Conservation (phyloP, 1,140 invertebrate genomes). For the Magallana ariakensis region DNA sequence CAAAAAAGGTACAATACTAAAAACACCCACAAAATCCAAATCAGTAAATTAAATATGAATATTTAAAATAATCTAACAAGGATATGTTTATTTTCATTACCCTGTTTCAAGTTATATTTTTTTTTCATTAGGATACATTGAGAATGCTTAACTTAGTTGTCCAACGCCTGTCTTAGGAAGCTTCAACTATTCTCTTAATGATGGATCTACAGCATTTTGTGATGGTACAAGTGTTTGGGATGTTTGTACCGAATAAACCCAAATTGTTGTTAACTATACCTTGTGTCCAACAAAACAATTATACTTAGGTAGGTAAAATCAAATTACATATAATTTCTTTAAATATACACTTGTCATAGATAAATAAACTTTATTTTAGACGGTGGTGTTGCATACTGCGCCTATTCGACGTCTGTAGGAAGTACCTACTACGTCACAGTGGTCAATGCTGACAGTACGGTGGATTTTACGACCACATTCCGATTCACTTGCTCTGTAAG, state of each 20-base stretch:
- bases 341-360: too few species aligned
- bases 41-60: too few species aligned
- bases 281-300: slow-evolving; percentile 1
- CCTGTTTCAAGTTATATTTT: too few species aligned
- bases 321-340: too few species aligned
- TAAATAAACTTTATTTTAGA: too few species aligned
- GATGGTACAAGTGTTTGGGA: neutral
- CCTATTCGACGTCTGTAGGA: neutral
- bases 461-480: neutral
- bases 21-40: too few species aligned
- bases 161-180: slow-evolving; percentile 21
- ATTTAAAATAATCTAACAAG: too few species aligned
- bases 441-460: neutral
- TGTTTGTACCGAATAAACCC: neutral
- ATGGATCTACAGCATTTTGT: neutral
- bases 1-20: neutral
- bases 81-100: too few species aligned
- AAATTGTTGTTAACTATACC: slow-evolving; percentile 33
- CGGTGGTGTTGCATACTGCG: slow-evolving; percentile 8
- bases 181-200: slow-evolving; percentile 10
- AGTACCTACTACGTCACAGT: slow-evolving; percentile 26
- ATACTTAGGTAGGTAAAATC: neutral
- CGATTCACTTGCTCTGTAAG: slow-evolving; percentile 15
- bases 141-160: slow-evolving; percentile 1
- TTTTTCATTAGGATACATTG: neutral